Base-by-base conservation (phyloP, 2,888 invertebrate species). In the Notodonta ziczac region DNA sequence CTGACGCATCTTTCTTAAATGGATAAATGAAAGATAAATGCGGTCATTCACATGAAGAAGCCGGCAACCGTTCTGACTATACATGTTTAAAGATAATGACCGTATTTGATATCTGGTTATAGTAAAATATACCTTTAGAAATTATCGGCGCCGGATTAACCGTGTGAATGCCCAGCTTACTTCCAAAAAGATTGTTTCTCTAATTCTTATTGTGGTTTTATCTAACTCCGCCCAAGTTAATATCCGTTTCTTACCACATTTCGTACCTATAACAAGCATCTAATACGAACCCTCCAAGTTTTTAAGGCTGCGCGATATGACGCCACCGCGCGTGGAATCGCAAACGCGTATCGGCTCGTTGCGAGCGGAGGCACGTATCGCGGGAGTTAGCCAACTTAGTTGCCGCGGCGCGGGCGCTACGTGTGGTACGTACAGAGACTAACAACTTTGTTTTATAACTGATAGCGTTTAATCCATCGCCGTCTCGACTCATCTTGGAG, bases 401-500 rank as follows among this genome's bases (percentile, higher is more conserved):
- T 42, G 42, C 9, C 46, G 46, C 46, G 46, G n/a, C 46, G 46
- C n/a, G 46, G 46, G 46, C 46, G 46, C 46, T 46, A 46, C 46
- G 46, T 46, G 46, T 4, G 10, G 13, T 2, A 9, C 46, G 46
- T n/a, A n/a, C n/a, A 1, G 5, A 46, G 46, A 46, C 16, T 50
- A 50, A 50, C 16, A 50, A 50, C 50, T 16, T 50, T 16, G 50
- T 50, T 50, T 16, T 8, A 16, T 50, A 50, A 50, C 14, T 50
- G 50, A 50, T 50, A 50, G 50, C 50, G 10, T 50, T 50, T 50
- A 50, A 50, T 50, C 50, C 50, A 16, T 50, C 50, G 50, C 50
- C 14, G 16, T 50, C 14, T 16, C 50, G 5, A 5, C 4, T 48
- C 16, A 9, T 4, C 16, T 46, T 7, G n/a, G 4, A 46, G 46